A percentile compares a stretch with the other conserved stretches of the same genome.
Conservation (phyloP, 1,140 invertebrate genomes). For the Plectrocnemia conspersa region DNA sequence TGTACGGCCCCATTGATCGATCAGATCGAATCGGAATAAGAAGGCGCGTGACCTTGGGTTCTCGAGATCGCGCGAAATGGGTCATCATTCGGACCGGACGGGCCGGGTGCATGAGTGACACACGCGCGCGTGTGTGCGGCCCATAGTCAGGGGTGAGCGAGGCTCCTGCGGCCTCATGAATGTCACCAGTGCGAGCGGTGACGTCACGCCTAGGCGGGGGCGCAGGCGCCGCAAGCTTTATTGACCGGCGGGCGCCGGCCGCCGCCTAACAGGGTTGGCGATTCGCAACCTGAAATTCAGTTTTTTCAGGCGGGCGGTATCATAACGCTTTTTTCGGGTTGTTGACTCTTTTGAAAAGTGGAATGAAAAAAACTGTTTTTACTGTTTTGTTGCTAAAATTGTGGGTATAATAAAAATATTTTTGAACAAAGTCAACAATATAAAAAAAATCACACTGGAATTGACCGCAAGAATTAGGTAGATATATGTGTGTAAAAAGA, state of each 20-base stretch:
- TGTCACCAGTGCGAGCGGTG: constrained; percentile 27
- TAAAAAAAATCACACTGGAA: no score
- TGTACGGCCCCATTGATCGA: no score
- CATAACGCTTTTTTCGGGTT: no score
- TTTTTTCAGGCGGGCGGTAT: no score
- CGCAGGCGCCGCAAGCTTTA: constrained; percentile 31
- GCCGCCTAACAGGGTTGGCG: constrained; percentile 21
- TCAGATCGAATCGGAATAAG: no score
- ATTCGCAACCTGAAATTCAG: constrained; percentile 1
- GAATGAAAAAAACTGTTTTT: background rate
- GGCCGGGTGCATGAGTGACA: background rate
- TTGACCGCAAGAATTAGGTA: no score
- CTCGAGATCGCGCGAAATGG: background rate
- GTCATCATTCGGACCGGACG: background rate
- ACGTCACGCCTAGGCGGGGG: constrained; percentile 25
- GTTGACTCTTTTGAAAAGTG: background rate
- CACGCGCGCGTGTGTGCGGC: constrained; percentile 8
- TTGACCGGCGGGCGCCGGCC: constrained; percentile 26
- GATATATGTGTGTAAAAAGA: no score
- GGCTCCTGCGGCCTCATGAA: constrained; percentile 29
- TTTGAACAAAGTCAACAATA: no score
- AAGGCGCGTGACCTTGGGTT: no score
- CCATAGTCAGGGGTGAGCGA: constrained; percentile 16
- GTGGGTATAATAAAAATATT: no score
- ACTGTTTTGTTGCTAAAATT: background rate